Conservation (phyloP, 1,140 invertebrate species). For the Oncopeltus fasciatus region DNA sequence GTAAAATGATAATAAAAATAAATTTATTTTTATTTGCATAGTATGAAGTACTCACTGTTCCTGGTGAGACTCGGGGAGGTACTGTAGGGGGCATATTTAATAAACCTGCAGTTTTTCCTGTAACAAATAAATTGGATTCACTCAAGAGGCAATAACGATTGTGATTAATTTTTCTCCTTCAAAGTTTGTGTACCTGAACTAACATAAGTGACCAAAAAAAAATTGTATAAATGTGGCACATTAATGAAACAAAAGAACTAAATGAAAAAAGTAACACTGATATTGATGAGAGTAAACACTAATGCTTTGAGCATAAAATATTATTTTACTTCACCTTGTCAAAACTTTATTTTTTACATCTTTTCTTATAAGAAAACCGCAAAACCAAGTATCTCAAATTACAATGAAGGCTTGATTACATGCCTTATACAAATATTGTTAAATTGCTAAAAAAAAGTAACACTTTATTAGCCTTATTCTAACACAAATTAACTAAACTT, state of each 20-base stretch:
- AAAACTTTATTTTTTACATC: too few species aligned
- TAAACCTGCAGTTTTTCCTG: slow-evolving; percentile 19
- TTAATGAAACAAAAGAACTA: background rate
- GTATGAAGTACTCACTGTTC: slow-evolving; percentile 38
- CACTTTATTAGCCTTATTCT: too few species aligned
- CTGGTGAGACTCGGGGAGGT: slow-evolving; percentile 62
- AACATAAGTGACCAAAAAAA: too few species aligned
- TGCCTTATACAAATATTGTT: too few species aligned
- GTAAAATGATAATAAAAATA: background rate
- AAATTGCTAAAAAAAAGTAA: too few species aligned
- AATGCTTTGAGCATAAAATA: too few species aligned
- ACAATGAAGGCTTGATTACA: too few species aligned
- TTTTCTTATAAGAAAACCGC: too few species aligned
- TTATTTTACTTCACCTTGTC: too few species aligned
- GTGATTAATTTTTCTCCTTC: background rate
- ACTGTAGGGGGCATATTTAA: slow-evolving; percentile 44
- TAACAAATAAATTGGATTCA: slow-evolving; percentile 16
- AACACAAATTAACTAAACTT: too few species aligned
- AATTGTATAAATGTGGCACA: too few species aligned
- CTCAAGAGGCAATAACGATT: slow-evolving; percentile 5
- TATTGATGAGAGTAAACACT: background rate
- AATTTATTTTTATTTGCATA: background rate
- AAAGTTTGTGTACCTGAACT: background rate
- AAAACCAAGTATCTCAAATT: too few species aligned
- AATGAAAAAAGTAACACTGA: background rate